phyloP scores from a whole-genome alignment of 2,113 vertebrate genomes.

The Nannospalax galili region DNA sequence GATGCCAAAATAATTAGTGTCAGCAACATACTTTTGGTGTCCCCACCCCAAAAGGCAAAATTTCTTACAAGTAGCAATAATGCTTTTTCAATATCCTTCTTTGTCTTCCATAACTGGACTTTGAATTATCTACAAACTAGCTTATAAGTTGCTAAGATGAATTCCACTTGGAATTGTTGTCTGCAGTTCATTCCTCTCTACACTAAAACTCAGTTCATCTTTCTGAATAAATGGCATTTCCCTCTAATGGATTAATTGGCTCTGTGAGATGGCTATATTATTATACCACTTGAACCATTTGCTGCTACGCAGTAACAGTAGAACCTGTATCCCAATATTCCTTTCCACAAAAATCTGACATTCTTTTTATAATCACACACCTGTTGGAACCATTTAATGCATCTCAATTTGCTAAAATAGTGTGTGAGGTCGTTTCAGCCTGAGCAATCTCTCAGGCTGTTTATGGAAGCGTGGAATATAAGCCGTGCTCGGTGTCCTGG shows the following conservation, averaged over 20 bases:
- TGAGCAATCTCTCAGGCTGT: conserved; percentile 65
- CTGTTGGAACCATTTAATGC: conserved; percentile 77
- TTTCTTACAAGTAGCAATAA: conserved; percentile 83
- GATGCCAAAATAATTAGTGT: conserved; percentile 87
- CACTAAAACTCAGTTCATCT: conserved; percentile 76
- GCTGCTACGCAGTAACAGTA: conserved; percentile 75
- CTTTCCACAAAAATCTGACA: conserved; percentile 75
- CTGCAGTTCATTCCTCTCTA: conserved; percentile 81
- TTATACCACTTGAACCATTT: conserved; percentile 80
- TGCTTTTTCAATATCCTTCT: conserved; percentile 74
- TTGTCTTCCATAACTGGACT: conserved; percentile 77
- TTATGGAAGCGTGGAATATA: conserved; percentile 73
- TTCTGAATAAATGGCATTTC: conserved; percentile 83
- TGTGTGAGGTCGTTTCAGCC: conserved; percentile 61
- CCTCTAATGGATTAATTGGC: conserved; percentile 86
- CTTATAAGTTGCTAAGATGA: conserved; percentile 73
- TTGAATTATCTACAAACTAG: conserved; percentile 82
- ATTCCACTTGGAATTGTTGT: conserved; percentile 84
- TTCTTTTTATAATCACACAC: conserved; percentile 83
- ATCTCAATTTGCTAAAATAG: conserved; percentile 72
- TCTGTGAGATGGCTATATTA: conserved; percentile 78
- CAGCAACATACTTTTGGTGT: conserved; percentile 78
- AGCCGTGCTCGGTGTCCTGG: background rate
- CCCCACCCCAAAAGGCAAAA: conserved; percentile 77
- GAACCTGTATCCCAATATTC: conserved; percentile 67